A percentile compares a stretch with the other conserved stretches of the same genome.
These are phyloP conservation scores for Drosophila trapezifrons DNA, from an alignment of 1,140 invertebrate species.

Conservation along the genomic window DNA sequence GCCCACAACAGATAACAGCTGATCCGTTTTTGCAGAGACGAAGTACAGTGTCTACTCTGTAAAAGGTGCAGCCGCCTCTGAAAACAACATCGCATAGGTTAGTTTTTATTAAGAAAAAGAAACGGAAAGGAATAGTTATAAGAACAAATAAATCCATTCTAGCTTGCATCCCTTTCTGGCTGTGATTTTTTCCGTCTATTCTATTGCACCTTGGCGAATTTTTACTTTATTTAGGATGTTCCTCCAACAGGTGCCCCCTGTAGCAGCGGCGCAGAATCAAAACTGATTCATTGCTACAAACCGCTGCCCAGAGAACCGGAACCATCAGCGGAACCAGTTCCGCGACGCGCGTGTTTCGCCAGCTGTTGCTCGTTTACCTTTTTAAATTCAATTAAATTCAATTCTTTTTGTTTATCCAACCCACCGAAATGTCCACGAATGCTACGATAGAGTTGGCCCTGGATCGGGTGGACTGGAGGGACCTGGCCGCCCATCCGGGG, in stretches of 20 bases:
- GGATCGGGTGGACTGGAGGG: conserved; percentile 86
- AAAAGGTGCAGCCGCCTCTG: neutral
- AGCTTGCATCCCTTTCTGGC: neutral
- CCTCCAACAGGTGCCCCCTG: neutral
- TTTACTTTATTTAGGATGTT: neutral
- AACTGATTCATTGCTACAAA: neutral
- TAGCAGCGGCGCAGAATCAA: neutral
- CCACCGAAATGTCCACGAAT: conserved; percentile 58
- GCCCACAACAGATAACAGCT: conserved; percentile 41
- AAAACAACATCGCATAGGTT: no score
- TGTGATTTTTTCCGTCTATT: neutral
- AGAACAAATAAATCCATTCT: neutral
- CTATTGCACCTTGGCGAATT: neutral
- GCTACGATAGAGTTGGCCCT: conserved; percentile 85
- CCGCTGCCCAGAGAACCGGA: neutral
- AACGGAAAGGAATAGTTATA: neutral
- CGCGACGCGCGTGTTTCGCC: conserved; percentile 23
- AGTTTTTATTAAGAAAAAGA: no score
- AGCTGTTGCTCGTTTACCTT: conserved; percentile 23
- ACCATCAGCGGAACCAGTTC: conserved; percentile 3
- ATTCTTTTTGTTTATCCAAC: neutral
- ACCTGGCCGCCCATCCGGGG: conserved; percentile 86
- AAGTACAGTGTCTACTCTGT: conserved; percentile 3
- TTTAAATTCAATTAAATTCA: neutral
- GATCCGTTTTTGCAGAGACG: neutral